A percentile compares a stretch with the other conserved stretches of the same genome.
phyloP scores from a whole-genome alignment of 2,797 vertebrate genomes.

The Muscicapa striata region DNA sequence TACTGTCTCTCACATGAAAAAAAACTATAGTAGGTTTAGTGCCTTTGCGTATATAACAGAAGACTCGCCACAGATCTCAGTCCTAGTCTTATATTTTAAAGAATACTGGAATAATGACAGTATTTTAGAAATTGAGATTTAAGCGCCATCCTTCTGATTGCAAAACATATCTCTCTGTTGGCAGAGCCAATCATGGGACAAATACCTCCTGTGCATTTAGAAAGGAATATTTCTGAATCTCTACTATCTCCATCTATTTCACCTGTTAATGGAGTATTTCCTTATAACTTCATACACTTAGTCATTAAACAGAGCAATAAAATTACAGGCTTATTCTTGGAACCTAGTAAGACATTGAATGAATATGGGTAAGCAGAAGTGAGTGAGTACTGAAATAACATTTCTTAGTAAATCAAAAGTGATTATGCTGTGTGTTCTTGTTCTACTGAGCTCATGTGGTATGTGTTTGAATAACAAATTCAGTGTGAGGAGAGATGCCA shows the following conservation, averaged over 20 bases:
- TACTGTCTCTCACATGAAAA: background rate
- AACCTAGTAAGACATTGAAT: background rate
- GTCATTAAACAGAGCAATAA: background rate
- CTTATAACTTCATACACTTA: background rate
- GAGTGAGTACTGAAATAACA: background rate
- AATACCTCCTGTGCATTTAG: background rate
- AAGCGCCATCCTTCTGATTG: background rate
- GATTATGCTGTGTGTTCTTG: background rate
- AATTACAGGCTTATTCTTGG: background rate
- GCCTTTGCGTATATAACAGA: background rate
- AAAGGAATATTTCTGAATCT: background rate
- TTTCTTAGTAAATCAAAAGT: background rate
- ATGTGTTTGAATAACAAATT: background rate
- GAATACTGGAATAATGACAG: background rate
- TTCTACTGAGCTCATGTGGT: background rate
- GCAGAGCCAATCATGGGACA: background rate
- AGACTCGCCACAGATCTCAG: background rate
- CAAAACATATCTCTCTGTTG: background rate
- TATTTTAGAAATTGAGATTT: background rate
- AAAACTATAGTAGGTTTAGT: background rate
- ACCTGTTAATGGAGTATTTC: background rate
- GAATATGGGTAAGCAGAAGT: fast-evolving
- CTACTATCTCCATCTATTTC: background rate
- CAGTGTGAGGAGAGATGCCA: background rate
- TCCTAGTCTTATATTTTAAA: background rate